Percentiles rank a stretch among this genome's conserved stretches.
These are phyloP conservation scores for Heterotis niloticus DNA, from an alignment of 2,113 vertebrate genomes.

Conservation along the genomic window DNA sequence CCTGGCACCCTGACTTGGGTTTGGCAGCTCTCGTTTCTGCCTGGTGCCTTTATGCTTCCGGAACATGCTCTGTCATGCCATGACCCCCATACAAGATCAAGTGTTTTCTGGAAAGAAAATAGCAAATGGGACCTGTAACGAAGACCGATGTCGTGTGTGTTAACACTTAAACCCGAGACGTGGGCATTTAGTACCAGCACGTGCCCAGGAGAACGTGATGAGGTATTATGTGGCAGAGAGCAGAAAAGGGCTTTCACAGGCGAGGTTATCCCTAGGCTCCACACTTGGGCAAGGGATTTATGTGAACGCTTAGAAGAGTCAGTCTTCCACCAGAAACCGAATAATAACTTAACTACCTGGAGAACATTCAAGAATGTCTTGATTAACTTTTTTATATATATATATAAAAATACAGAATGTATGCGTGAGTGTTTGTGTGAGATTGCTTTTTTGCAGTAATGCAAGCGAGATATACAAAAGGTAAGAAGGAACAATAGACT, in stretches of 20 bases:
- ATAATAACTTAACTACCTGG: slow-evolving; percentile 36
- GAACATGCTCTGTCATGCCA: background rate
- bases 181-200: slow-evolving; percentile 36
- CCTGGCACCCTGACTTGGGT: background rate
- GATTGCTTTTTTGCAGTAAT: background rate
- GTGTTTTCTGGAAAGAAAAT: slow-evolving; percentile 1
- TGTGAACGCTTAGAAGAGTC: slow-evolving; percentile 54
- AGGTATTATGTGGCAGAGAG: slow-evolving; percentile 32
- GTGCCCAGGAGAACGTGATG: slow-evolving; percentile 29
- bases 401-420: background rate
- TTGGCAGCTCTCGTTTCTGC: background rate
- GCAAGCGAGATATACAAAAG: background rate
- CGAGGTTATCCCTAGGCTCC: slow-evolving; percentile 13
- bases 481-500: slow-evolving; percentile 6
- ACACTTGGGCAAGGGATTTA: slow-evolving; percentile 41
- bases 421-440: background rate
- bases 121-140: slow-evolving; percentile 28
- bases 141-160: background rate
- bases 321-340: slow-evolving; percentile 41
- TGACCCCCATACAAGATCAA: slow-evolving; percentile 1
- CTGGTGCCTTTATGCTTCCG: slow-evolving; percentile 6
- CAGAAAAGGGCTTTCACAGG: slow-evolving; percentile 5
- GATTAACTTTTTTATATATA: no score
- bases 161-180: slow-evolving; percentile 13
- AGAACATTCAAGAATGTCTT: slow-evolving; percentile 53